Base-by-base conservation (phyloP, 2,888 invertebrate genomes). In the Nomada ruficornis region DNA sequence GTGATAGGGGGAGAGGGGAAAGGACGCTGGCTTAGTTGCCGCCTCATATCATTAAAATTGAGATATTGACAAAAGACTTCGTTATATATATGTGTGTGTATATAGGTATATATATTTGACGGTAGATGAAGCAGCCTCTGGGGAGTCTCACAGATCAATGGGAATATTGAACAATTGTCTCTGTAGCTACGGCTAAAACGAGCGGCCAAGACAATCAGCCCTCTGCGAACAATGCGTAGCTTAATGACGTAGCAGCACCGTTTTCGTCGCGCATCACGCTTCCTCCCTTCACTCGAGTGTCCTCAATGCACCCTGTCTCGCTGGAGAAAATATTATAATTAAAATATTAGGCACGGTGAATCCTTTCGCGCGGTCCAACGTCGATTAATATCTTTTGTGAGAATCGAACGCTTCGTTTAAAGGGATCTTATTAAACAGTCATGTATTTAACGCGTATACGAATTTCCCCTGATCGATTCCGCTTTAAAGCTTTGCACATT, bases 151-250 rank as follows among this genome's bases (percentile, higher is more conserved):
- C 92, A 92, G 93, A 94, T 94, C 93, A 94, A 93, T 93, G 93
- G 92, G 91, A 93, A 94, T 94, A 94, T 94, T 93, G 93, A 94
- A 94, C 93, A 93, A 93, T 94, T 94, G 93, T 94, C 93, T 93
- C 89, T 90, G 91, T 91, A 91, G 93, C 91, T 91, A 93, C 92
- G 92, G 89, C 82, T 91, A 91, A 92, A 93, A 93, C 91, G 93
- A 92, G 93, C 91, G 92, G 90, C 91, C 92, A 93, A 94, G 93
- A 93, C 93, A 93, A 94, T 94, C 93, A 93, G 92, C 93, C 89
- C 91, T 90, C 91, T 84, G 84, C 89, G 92, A 93, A 93, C 93
- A 93, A 93, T 93, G 91, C 93, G 91, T 92, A 91, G 93, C 93
- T 93, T 93, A 93, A 93, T 93, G 93, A 93, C 93, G 93, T 91